Evolutionary conservation across 2,113 vertebrate species (phyloP).

Genomic region (Megalops atlanticus): DNA sequence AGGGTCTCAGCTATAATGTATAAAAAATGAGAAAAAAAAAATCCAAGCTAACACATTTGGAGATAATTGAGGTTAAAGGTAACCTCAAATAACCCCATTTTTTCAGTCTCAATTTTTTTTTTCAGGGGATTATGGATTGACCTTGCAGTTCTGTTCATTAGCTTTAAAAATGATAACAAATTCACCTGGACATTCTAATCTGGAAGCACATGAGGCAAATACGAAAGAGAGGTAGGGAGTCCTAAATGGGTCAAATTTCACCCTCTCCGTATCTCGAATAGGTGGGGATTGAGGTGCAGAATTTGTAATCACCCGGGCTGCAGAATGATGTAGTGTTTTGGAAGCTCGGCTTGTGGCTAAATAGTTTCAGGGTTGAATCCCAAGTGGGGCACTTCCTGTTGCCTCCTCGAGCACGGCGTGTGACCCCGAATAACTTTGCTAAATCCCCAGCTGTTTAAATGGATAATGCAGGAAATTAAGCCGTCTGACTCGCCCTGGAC

Average conservation of each 20-base stretch:
- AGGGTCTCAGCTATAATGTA: neutral
- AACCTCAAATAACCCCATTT: constrained; percentile 9
- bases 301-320: neutral
- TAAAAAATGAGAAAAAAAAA: neutral
- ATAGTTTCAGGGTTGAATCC: neutral
- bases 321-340: too few relatives aligned
- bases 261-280: neutral
- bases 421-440: neutral
- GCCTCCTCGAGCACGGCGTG: neutral
- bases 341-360: too few relatives aligned
- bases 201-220: neutral
- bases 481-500: too few relatives aligned
- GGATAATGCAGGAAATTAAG: neutral
- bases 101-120: neutral
- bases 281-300: neutral
- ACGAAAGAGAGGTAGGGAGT: neutral
- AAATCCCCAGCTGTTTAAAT: neutral
- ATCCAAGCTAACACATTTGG: neutral
- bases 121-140: neutral
- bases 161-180: neutral
- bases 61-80: constrained; percentile 8
- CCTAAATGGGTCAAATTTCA: neutral
- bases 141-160: neutral
- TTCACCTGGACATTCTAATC: neutral
- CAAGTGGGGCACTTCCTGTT: neutral